Evolutionary conservation across 2,797 vertebrate genomes (phyloP).

Genomic region (Agapornis canus): DNA sequence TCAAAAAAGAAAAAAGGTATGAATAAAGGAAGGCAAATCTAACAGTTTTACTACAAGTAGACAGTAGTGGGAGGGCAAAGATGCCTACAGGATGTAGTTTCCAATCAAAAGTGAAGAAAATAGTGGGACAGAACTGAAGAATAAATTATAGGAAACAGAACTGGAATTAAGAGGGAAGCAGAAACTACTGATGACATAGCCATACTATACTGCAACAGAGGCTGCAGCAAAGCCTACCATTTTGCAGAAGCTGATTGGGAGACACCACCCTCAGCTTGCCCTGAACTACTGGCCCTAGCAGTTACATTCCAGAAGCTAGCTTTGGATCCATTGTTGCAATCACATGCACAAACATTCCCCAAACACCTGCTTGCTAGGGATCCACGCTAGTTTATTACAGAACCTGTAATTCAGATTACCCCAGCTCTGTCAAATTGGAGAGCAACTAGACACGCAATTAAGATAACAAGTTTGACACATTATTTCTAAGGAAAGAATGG

Average conservation of each 20-base stretch:
- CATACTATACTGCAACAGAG: not conserved
- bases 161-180: not conserved
- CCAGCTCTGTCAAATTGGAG: not conserved
- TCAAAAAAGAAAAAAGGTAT: not conserved
- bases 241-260: not conserved
- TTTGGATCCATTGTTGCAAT: not conserved
- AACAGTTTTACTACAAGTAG: not conserved
- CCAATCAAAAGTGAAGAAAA: not conserved
- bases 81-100: not conserved
- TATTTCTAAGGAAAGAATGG: not conserved
- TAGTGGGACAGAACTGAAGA: not conserved
- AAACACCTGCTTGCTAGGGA: not conserved
- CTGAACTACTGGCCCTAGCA: not conserved
- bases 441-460: not conserved
- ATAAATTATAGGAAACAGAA: not conserved
- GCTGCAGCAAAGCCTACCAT: not conserved
- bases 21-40: not conserved
- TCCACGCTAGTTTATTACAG: not conserved
- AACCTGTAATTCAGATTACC: not conserved
- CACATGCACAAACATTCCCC: not conserved
- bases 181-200: not conserved
- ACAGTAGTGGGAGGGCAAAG: not conserved
- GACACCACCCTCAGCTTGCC: not conserved
- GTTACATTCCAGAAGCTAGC: not conserved
- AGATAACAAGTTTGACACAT: not conserved